Evolutionary conservation across 1,140 invertebrate species (phyloP), one percentile per base, ranked within the genome.

Genomic region (Triops cancriformis): DNA sequence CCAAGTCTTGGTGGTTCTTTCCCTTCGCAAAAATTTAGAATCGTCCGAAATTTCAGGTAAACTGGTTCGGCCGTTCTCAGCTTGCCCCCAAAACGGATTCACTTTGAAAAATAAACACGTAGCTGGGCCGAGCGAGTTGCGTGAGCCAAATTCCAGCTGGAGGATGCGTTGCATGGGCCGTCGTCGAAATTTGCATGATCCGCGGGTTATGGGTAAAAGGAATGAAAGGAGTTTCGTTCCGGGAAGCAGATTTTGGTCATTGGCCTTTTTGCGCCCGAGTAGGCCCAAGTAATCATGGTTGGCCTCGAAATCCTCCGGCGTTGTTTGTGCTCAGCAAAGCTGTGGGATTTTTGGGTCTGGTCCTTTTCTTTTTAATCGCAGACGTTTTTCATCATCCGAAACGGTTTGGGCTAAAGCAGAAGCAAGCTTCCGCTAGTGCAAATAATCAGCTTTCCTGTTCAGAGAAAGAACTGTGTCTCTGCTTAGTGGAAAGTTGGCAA

Each of bases 401-500:
- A 37, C 7, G 2, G 31, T 37, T 37, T 37, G 31, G n/a, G 31
- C 31, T 37, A 2, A 37, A 37, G 31, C 2, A 37, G 31, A 37
- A 37, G 7, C 31, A 2, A n/a, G 2, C 31, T 37, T 37, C 31
- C 7, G 31, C 31, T 64, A 64, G 51, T 64, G 51, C 14, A 64
- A 64, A 64, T 4, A 64, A 64, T 64, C 51, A 0, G 51, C 18
- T 37, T 37, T 64, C 51, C 18, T 64, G 51, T 64, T 64, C 14
- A 64, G 51, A 37, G 31, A 37, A 37, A 37, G 31, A 37, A 37
- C 51, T 14, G 14, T 64, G 51, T 18, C 51, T 23, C 51, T 10
- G 10, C 31, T 64, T 64, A 64, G 51, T 64, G 23, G 51, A 64
- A 64, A 64, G 51, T 64, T 64, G 51, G 51, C 51, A 64, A 64